Base-by-base conservation (phyloP, 2,888 invertebrate genomes). In the Lampropteryx suffumata region DNA sequence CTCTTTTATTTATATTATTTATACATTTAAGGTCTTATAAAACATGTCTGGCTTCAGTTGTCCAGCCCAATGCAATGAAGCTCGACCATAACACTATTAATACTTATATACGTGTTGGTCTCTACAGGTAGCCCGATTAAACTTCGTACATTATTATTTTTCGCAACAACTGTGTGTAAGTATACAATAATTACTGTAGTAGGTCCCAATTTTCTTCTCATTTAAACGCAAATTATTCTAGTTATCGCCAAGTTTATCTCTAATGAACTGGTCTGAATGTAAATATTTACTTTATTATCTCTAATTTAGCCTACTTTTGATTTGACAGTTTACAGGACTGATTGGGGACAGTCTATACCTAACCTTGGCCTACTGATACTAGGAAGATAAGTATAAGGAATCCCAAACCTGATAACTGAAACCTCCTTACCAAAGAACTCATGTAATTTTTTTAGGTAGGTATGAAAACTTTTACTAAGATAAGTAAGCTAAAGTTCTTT, bases 21-120 rank as follows among this genome's bases (percentile, higher is more conserved):
- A n/a, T n/a, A n/a, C n/a, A n/a, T n/a, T 17, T 17, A 17, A 43
- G 1, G 8, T 13, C 24, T 24, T 30, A 8, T 24, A 24, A 28
- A 9, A 41, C 35, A 35, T 41, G 47, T 48, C 47, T 34, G 34
- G n/a, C 8, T 12, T 11, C 14, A 10, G 13, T 27, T 26, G 40
- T 36, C 21, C 29, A 33, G 12, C 14, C 5, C 30, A 37, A 26
- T 36, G 26, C 30, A 32, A 30, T 46, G 45, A 32, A 14, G 26
- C 30, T 24, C 13, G 36, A 1, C 8, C 29, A 3, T n/a, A 35
- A 21, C 12, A 9, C 13, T 28, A 29, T 44, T 13, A 10, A 44
- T 42, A 41, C n/a, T 7, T 41, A 26, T 32, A 24, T 12, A 9
- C 26, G 32, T 14, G 8, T 21, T 2, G 9, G 12, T 11, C 4